Conservation (phyloP, 2,888 invertebrate genomes). For the Tribolium freemani region DNA sequence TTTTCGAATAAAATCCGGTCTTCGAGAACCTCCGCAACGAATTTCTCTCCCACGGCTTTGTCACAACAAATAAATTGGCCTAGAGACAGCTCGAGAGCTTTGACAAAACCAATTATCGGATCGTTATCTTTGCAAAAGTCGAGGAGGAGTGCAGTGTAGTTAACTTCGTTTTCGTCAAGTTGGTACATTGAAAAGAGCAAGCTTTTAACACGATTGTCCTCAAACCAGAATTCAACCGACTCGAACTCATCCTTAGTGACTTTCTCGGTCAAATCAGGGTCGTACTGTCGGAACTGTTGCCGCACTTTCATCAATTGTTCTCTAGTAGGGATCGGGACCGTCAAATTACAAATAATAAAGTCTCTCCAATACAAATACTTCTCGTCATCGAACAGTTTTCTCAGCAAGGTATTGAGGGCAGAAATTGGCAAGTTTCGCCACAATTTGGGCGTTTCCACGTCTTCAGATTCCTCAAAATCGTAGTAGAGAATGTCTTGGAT, state of each 20-base stretch:
- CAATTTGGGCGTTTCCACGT: constrained; percentile 57
- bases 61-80: constrained; percentile 72
- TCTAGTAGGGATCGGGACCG: constrained; percentile 71
- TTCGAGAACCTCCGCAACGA: constrained; percentile 58
- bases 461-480: constrained; percentile 58
- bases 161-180: constrained; percentile 68
- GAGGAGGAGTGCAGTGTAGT: constrained; percentile 76
- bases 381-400: constrained; percentile 71
- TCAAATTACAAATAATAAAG: constrained; percentile 74
- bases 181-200: constrained; percentile 74
- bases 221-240: constrained; percentile 67
- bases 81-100: constrained; percentile 72
- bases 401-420: constrained; percentile 61
- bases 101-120: constrained; percentile 72
- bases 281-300: constrained; percentile 69
- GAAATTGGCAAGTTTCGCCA: constrained; percentile 64
- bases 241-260: constrained; percentile 64
- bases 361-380: constrained; percentile 77
- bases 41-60: constrained; percentile 69
- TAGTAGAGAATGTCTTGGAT: constrained; percentile 66
- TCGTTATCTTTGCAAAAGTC: constrained; percentile 74
- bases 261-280: constrained; percentile 64
- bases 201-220: constrained; percentile 68
- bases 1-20: constrained; percentile 50
- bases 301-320: constrained; percentile 71